A percentile compares a stretch with the other conserved stretches of the same genome.
phyloP scores from a whole-genome alignment of 2,888 invertebrate genomes.

The Tetheella fluctuosa region DNA sequence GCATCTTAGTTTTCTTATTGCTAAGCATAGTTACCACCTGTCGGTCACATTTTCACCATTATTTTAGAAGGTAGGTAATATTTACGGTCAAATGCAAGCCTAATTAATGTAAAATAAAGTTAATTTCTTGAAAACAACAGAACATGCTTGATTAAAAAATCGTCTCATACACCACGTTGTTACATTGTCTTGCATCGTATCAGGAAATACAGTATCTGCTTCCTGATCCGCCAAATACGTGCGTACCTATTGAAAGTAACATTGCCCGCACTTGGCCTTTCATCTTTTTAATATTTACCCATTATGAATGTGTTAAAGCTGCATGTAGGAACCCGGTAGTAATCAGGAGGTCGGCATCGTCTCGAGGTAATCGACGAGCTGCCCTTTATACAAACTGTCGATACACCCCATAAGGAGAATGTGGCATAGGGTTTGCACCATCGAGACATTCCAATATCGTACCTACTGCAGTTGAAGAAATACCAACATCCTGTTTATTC shows the following conservation, averaged over 20 bases:
- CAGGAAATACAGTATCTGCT: constrained; percentile 55
- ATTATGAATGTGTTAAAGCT: constrained; percentile 47
- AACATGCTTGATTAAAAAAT: constrained; percentile 8
- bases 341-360: constrained; percentile 56
- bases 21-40: neutral
- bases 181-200: constrained; percentile 20
- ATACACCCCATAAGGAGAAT: constrained; percentile 58
- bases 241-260: constrained; percentile 50
- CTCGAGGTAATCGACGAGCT: constrained; percentile 64
- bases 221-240: constrained; percentile 64
- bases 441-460: constrained; percentile 23
- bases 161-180: neutral
- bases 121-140: neutral
- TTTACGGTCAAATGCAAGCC: neutral
- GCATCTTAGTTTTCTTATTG: neutral
- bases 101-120: too few species aligned
- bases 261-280: constrained; percentile 60
- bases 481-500: neutral
- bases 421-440: constrained; percentile 36
- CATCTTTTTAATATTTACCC: constrained; percentile 61
- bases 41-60: too few species aligned
- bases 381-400: constrained; percentile 62
- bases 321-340: constrained; percentile 69
- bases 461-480: constrained; percentile 14
- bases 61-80: too few species aligned